phyloP scores from a whole-genome alignment of 2,113 vertebrate genomes.

The Crypturellus undulatus region DNA sequence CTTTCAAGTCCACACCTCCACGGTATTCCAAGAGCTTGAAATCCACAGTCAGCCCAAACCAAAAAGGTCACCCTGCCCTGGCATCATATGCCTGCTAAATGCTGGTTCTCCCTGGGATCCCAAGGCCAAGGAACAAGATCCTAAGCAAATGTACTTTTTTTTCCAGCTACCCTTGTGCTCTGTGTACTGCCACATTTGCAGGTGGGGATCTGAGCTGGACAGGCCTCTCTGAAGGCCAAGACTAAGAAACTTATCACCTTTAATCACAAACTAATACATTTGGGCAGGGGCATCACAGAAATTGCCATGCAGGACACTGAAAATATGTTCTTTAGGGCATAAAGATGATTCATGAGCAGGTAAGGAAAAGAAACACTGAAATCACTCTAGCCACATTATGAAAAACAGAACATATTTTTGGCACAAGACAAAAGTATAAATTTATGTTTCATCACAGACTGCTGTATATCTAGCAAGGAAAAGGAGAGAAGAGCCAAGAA shows the following conservation, averaged over 20 bases:
- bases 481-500: neutral
- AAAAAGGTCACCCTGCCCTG: neutral
- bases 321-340: neutral
- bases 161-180: neutral
- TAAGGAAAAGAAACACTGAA: slow-evolving; percentile 8
- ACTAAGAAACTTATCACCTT: neutral
- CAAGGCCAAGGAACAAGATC: neutral
- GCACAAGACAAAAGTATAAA: neutral
- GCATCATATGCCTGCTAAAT: fast-evolving
- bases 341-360: neutral
- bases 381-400: neutral
- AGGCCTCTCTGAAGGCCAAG: neutral
- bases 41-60: too few relatives aligned
- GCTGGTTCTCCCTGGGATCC: neutral
- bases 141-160: neutral
- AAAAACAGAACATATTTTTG: neutral
- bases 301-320: neutral
- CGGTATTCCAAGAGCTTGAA: too few relatives aligned
- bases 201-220: neutral
- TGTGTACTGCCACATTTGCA: neutral
- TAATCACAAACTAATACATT: neutral
- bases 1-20: neutral
- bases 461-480: neutral
- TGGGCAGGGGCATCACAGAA: neutral
- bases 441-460: neutral